Evolutionary conservation across 2,888 invertebrate genomes (phyloP), one percentile per base, ranked within the genome.

Genomic region (Hybos culiciformis): DNA sequence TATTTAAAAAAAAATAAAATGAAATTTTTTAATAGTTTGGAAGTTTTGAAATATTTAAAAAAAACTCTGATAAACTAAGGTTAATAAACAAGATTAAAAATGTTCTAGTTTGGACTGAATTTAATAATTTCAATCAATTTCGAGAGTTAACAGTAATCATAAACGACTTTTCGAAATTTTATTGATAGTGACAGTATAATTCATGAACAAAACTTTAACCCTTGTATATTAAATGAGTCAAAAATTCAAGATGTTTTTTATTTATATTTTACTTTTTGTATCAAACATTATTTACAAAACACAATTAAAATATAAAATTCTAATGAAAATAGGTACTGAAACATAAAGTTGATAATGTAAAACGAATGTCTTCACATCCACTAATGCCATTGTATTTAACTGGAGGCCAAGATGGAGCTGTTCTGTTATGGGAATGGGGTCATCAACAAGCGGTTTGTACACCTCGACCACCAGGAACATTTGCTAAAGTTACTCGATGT

Each of bases 401-500:
- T 34, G 96, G 96, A 43, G 86, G 91, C 11, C 90, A 91, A 61
- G 96, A 96, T 69, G 94, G 96, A 8, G 92, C 93, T 0, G 93
- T 96, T 2, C 83, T 87, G 53, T 74, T 96, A 50, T 93, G 97
- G 94, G 97, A 98, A 70, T 98, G 97, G 96, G 92, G 91, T 7
- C 94, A 94, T 67, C 78, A 81, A 39, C 84, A 86, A 48, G 84
- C 88, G 32, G 86, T 94, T 12, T 85, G 91, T 57, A 81, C 83
- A 18, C 92, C 93, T 2, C 75, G 94, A 31, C 82, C 88, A n/a
- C 79, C 92, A 0, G 94, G 94, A 24, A 92, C 94, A 5, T 93
- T 87, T 66, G 91, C 90, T 24, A 90, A 90, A 69, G 96, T 97
- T 45, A 93, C 93, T 3, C 77, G 92, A 50, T 90, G 94, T n/a